Conservation (phyloP, 1,140 invertebrate species). For the Stegodyphus mimosarum region DNA sequence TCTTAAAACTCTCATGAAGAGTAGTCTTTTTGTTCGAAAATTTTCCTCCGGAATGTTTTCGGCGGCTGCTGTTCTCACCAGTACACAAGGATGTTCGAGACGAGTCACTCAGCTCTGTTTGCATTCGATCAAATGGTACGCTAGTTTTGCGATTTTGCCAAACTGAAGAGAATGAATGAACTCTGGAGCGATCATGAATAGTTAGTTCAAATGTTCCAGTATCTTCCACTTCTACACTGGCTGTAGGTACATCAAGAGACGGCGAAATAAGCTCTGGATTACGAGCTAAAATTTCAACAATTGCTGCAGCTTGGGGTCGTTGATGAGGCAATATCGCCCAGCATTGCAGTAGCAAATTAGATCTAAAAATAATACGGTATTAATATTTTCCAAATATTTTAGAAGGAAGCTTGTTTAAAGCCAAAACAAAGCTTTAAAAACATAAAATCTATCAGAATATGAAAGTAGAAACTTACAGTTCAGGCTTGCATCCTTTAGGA, state of each 20-base stretch:
- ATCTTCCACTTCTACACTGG: conserved; percentile 77
- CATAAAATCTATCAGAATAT: background rate
- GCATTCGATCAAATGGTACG: background rate
- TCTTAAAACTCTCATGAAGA: conserved; percentile 47
- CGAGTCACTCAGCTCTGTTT: conserved; percentile 1
- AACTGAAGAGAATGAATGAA: conserved; percentile 61
- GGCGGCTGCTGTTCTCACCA: background rate
- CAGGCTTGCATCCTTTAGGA: conserved; percentile 79
- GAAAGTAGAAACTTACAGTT: conserved; percentile 76
- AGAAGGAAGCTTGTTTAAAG: too few species aligned
- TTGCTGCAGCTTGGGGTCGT: conserved; percentile 79
- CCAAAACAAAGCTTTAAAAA: too few species aligned
- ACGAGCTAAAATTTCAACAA: conserved; percentile 82
- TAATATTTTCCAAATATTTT: too few species aligned
- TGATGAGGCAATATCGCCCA: conserved; percentile 79
- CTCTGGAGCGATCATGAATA: conserved; percentile 66
- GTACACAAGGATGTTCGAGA: background rate
- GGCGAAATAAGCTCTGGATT: conserved; percentile 82
- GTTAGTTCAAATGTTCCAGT: conserved; percentile 73
- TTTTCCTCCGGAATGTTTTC: conserved; percentile 18
- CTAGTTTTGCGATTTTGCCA: conserved; percentile 60
- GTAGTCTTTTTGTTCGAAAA: conserved; percentile 23
- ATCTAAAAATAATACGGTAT: conserved; percentile 70
- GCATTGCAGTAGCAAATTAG: conserved; percentile 80
- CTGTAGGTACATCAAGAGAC: conserved; percentile 80